Percentiles rank a stretch among this genome's conserved stretches.
Conservation (phyloP, 2,888 invertebrate species). For the Cantharis lateralis region DNA sequence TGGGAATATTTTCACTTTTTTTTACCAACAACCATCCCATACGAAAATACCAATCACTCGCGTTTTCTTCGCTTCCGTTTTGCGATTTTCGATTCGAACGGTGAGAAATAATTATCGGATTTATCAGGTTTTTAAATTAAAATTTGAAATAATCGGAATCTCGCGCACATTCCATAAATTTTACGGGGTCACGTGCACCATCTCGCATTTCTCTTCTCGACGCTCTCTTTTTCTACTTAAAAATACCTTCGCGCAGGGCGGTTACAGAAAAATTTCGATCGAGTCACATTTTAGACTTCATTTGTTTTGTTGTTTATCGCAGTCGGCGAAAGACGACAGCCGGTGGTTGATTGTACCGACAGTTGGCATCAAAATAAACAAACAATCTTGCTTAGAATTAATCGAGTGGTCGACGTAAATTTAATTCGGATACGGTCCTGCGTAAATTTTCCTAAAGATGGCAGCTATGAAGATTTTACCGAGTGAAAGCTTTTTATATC, state of each 20-base stretch:
- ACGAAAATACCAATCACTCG: slow-evolving; percentile 6
- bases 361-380: neutral
- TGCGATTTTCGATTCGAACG: neutral
- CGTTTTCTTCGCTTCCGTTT: neutral
- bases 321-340: neutral
- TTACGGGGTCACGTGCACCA: neutral
- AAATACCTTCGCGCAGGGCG: neutral
- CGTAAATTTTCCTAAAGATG: slow-evolving; percentile 34
- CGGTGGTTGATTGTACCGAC: neutral
- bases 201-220: neutral
- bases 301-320: neutral
- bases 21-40: neutral
- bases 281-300: neutral
- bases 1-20: slow-evolving; percentile 44
- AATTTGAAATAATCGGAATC: neutral
- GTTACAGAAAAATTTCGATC: neutral
- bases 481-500: slow-evolving; percentile 30
- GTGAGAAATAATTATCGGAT: neutral
- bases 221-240: neutral
- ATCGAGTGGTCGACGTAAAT: neutral
- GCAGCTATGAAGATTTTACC: slow-evolving; percentile 39
- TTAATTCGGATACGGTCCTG: neutral
- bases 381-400: neutral
- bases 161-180: neutral
- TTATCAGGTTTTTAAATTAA: neutral